These are phyloP conservation scores for Poecile montanus DNA, from an alignment of 2,797 vertebrate genomes.

Conservation along the genomic window DNA sequence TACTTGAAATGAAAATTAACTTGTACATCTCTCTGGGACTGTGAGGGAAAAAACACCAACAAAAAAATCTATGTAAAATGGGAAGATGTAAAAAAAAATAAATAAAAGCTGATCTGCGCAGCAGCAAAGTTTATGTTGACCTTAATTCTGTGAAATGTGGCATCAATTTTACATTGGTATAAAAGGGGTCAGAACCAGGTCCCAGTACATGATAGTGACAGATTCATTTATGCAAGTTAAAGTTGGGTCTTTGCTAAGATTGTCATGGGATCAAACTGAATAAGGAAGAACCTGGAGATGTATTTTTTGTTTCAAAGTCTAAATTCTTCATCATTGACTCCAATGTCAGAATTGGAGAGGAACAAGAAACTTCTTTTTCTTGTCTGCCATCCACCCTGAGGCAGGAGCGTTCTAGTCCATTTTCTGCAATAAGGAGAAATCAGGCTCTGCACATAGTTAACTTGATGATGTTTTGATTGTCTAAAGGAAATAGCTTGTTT, in stretches of 20 bases:
- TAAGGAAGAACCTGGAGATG: not conserved
- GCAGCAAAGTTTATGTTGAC: not conserved
- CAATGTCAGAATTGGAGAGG: not conserved
- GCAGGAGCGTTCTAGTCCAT: not conserved
- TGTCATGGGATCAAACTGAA: not conserved
- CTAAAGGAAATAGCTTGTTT: constrained; percentile 65
- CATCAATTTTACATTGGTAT: not conserved
- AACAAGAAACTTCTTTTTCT: not conserved
- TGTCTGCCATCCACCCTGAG: not conserved
- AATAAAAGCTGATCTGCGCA: not conserved
- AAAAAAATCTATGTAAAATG: not conserved
- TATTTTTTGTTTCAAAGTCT: not conserved
- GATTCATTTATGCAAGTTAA: not conserved
- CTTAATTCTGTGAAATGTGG: not conserved
- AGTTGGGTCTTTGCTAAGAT: not conserved
- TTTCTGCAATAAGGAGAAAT: constrained; percentile 1
- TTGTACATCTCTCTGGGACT: not conserved
- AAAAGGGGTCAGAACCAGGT: not conserved
- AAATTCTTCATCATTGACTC: not conserved
- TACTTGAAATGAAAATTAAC: constrained; percentile 9
- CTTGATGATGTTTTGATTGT: constrained; percentile 53
- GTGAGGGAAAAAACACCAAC: not conserved
- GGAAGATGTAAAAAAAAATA: not conserved
- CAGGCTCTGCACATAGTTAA: constrained; percentile 14
- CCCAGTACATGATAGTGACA: not conserved